Conservation (phyloP, 2,113 vertebrate species). For the Camelus bactrianus region DNA sequence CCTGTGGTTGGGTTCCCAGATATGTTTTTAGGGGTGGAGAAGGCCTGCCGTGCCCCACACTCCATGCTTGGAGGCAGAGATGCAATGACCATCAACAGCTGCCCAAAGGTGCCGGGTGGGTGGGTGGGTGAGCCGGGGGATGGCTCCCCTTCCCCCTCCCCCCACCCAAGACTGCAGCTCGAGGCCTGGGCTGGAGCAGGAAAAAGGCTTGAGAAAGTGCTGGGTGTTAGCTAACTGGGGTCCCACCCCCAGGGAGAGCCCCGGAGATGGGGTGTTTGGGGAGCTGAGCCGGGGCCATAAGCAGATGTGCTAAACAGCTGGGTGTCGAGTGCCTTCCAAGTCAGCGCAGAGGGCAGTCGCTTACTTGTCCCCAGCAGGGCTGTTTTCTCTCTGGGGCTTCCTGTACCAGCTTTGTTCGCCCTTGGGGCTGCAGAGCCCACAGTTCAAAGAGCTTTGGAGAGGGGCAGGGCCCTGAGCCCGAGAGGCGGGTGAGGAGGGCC, state of each 20-base stretch:
- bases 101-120: neutral
- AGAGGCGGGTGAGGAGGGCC: neutral
- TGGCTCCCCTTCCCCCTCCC: neutral
- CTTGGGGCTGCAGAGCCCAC: neutral
- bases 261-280: neutral
- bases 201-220: neutral
- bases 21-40: neutral
- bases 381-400: neutral
- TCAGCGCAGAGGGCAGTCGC: fast-evolving
- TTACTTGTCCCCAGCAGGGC: neutral
- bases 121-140: neutral
- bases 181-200: fast-evolving
- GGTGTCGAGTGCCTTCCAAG: neutral
- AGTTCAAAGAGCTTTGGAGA: neutral
- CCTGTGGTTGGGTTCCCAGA: neutral
- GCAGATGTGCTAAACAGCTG: conserved; percentile 43
- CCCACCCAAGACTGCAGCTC: neutral
- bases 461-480: neutral
- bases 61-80: neutral
- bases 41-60: neutral
- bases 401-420: neutral
- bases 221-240: neutral
- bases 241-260: neutral
- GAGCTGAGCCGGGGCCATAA: neutral
- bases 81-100: neutral